Evolutionary conservation across 2,113 vertebrate species (phyloP), one percentile per base, ranked within the genome.

Genomic region (Elanoides forficatus): DNA sequence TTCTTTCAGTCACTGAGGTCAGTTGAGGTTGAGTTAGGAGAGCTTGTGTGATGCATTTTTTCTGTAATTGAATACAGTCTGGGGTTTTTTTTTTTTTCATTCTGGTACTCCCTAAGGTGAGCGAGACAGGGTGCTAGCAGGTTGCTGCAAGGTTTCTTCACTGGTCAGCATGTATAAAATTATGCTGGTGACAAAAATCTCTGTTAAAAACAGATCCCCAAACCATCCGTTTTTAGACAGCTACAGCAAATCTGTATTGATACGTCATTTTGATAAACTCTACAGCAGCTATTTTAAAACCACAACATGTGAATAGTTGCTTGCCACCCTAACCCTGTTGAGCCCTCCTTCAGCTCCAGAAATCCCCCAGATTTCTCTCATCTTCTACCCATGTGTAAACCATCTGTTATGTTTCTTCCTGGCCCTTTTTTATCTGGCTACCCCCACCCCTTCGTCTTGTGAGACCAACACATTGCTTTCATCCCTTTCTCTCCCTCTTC

Each of bases 381-480:
- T 95, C 73, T 95, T 92, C 86, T 95, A 79, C 81, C 83, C 97
- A 97, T 97, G 96, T 97, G 95, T 95, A 96, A 96, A 79, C 96
- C 96, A 95, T 97, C 97, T 97, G 95, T 95, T 97, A 96, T 95
- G 94, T 95, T 97, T 96, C 95, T 96, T 95, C 93, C 81, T 60
- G 93, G 96, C 86, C 94, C 91, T 95, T 96, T 97, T 97, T 95
- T 91, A 88, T 95, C 86, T 84, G 93, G 70, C 91, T 97, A 94
- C 96, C 94, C 96, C 94, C 96, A 80, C 93, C 96, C 81, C 71
- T 97, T 97, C 96, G 73, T 96, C 90, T 88, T 97, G 62, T 94
- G 96, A 96, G 96, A 97, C 96, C 96, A 96, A 97, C 97, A 97
- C 96, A 93, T 97, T 96, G 58, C 96, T 97, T 96, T 95, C 93